phyloP scores from a whole-genome alignment of 2,113 vertebrate genomes.

The Hepsetus odoe region DNA sequence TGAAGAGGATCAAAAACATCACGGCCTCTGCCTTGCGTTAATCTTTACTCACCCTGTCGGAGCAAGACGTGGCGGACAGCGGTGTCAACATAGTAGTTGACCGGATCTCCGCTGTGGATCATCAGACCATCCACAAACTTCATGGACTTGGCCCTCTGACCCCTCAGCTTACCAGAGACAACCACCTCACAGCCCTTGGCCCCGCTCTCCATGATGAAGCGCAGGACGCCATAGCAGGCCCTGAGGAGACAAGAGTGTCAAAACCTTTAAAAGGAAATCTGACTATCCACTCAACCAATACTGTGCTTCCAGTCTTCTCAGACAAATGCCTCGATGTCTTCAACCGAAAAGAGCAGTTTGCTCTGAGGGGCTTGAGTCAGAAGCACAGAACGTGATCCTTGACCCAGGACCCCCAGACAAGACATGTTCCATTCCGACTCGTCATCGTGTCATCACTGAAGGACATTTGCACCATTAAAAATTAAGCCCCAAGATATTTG shows the following conservation, averaged over 20 bases:
- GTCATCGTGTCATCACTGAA: slow-evolving; percentile 88
- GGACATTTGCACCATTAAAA: slow-evolving; percentile 27
- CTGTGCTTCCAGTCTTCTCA: slow-evolving; percentile 79
- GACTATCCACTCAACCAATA: neutral
- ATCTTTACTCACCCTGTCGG: slow-evolving; percentile 86
- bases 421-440: slow-evolving; percentile 79
- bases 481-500: too few relatives aligned
- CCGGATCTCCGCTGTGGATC: slow-evolving; percentile 98
- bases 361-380: slow-evolving; percentile 63
- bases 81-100: slow-evolving; percentile 98
- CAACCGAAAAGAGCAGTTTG: slow-evolving; percentile 66
- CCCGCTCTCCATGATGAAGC: slow-evolving; percentile 99
- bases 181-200: slow-evolving; percentile 97
- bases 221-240: slow-evolving; percentile 95
- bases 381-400: slow-evolving; percentile 77
- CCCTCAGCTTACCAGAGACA: slow-evolving; percentile 93
- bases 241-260: slow-evolving; percentile 57
- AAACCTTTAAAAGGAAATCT: neutral
- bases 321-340: slow-evolving; percentile 92
- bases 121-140: slow-evolving; percentile 98
- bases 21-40: neutral
- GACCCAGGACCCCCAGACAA: slow-evolving; percentile 52
- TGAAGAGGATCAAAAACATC: neutral
- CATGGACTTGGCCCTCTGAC: slow-evolving; percentile 98
- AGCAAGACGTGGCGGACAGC: slow-evolving; percentile 96